A percentile compares a stretch with the other conserved stretches of the same genome.
Evolutionary conservation across 2,113 vertebrate species (phyloP).

Genomic region (Muscicapa adusta): DNA sequence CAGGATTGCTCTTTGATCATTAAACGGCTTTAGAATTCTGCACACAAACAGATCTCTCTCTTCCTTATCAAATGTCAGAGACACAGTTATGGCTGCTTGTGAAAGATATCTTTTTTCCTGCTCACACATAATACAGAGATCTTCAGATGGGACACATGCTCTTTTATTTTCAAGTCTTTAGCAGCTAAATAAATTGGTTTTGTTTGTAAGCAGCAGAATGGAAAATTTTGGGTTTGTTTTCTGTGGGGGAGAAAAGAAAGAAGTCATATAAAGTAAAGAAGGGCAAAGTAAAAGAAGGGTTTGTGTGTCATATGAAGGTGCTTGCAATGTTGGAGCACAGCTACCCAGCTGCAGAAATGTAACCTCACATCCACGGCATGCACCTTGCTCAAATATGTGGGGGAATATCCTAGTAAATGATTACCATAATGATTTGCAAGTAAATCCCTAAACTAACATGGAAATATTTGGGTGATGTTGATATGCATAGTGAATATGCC

Average conservation of each 20-base stretch:
- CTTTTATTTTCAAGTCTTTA: not conserved
- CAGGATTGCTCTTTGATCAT: slow-evolving; percentile 46
- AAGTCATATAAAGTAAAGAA: not conserved
- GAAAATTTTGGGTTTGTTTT: not conserved
- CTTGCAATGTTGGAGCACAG: not conserved
- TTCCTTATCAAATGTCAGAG: slow-evolving; percentile 30
- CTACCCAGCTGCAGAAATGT: not conserved
- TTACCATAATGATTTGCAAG: not conserved
- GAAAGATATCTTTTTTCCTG: slow-evolving; percentile 9
- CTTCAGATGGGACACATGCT: not conserved
- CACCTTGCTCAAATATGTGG: not conserved
- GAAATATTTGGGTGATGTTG: not conserved
- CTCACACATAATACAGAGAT: not conserved
- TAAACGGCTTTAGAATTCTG: slow-evolving; percentile 41
- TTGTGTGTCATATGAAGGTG: not conserved
- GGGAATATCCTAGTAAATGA: not conserved
- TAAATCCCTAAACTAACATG: not conserved
- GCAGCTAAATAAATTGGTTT: not conserved
- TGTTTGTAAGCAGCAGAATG: not conserved
- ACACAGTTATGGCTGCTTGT: not conserved
- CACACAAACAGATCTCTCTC: slow-evolving; percentile 9
- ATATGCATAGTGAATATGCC: not conserved
- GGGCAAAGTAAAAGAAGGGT: not conserved
- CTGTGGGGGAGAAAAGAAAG: not conserved
- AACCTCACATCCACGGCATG: not conserved